Evolutionary conservation across 2,888 invertebrate genomes (phyloP).

Genomic region (Acheta domesticus): DNA sequence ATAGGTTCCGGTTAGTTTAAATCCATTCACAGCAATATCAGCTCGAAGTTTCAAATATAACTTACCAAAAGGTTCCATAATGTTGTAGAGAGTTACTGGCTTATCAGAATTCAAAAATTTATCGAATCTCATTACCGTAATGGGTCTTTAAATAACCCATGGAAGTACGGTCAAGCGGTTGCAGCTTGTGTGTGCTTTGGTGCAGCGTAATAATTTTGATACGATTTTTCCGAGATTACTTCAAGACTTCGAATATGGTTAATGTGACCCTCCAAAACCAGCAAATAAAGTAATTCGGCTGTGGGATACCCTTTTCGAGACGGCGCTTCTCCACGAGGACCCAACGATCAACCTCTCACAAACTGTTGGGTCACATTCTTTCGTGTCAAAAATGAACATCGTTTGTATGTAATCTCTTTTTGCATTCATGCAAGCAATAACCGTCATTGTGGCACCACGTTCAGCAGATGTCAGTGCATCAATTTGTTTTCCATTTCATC

Average conservation of each 20-base stretch:
- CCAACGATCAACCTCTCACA: too few relatives aligned
- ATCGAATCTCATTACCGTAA: background rate
- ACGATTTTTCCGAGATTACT: background rate
- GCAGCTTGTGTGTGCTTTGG: too few relatives aligned
- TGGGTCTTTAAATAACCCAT: too few relatives aligned
- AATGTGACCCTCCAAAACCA: too few relatives aligned
- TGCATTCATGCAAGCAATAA: background rate
- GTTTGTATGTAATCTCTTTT: background rate
- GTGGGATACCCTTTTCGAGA: too few relatives aligned
- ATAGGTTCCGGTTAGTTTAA: too few relatives aligned
- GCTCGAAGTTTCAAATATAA: slow-evolving; percentile 12
- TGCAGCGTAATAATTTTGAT: background rate
- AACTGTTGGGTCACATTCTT: background rate
- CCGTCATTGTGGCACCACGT: background rate
- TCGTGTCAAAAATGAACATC: background rate
- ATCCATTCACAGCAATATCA: background rate
- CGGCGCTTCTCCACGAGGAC: too few relatives aligned
- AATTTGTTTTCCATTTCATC: slow-evolving; percentile 24
- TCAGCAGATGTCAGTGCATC: slow-evolving; percentile 19
- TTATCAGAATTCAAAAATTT: background rate
- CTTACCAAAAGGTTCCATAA: slow-evolving; percentile 19
- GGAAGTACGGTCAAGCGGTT: too few relatives aligned
- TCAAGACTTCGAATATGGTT: background rate
- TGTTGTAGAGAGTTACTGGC: background rate
- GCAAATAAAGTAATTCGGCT: too few relatives aligned